Conservation (phyloP, 2,888 invertebrate genomes). For the Epinotia demarniana region DNA sequence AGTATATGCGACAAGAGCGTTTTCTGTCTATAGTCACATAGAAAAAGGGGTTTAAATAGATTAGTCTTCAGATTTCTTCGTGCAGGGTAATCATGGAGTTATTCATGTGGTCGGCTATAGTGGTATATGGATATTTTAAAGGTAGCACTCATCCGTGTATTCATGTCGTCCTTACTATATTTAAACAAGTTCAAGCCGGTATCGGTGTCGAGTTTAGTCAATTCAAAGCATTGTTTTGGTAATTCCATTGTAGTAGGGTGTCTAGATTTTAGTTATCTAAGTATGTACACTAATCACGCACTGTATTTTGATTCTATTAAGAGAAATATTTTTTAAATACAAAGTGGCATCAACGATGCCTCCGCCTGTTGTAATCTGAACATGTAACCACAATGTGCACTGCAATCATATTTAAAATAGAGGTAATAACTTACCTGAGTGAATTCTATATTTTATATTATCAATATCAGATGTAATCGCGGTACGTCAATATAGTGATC, state of each 20-base stretch:
- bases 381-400: constrained; percentile 19
- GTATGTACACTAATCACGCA: constrained; percentile 25
- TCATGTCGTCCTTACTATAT: constrained; percentile 50
- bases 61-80: constrained; percentile 78
- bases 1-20: constrained; percentile 52
- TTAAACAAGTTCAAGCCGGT: constrained; percentile 62
- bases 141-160: constrained; percentile 64
- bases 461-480: background rate
- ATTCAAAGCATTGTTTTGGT: constrained; percentile 30
- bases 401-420: background rate
- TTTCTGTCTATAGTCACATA: constrained; percentile 55
- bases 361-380: constrained; percentile 37
- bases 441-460: background rate
- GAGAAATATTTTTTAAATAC: constrained; percentile 37
- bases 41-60: constrained; percentile 62
- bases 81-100: constrained; percentile 73
- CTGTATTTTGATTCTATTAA: constrained; percentile 24
- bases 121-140: constrained; percentile 59
- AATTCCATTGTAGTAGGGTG: constrained; percentile 31
- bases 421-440: background rate
- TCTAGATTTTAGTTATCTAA: constrained; percentile 36
- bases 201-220: constrained; percentile 48
- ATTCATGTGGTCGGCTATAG: constrained; percentile 55
- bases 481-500: constrained; percentile 2
- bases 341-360: constrained; percentile 29